These are phyloP conservation scores for Drosophila navojoa DNA, from an alignment of 1,140 invertebrate genomes.

Conservation along the genomic window DNA sequence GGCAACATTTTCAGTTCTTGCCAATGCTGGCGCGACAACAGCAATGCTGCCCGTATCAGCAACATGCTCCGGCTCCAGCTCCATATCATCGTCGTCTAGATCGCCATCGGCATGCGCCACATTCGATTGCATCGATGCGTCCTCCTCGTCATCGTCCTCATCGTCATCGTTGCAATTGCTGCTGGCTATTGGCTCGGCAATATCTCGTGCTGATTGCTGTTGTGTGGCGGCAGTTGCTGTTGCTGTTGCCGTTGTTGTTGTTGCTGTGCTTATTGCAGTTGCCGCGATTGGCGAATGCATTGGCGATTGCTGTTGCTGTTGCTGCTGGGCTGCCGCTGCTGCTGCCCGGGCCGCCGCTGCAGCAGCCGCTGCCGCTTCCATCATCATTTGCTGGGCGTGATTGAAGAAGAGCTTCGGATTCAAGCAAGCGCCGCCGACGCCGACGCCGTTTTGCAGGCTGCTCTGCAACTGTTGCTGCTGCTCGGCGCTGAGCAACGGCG, in stretches of 20 bases:
- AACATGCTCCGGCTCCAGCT: conserved; percentile 52
- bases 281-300: conserved; percentile 58
- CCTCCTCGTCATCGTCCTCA: conserved; percentile 63
- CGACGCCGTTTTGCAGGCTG: conserved; percentile 72
- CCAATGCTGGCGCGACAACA: conserved; percentile 16
- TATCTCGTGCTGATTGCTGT: conserved; percentile 4
- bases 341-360: conserved; percentile 71
- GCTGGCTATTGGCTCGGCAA: conserved; percentile 20
- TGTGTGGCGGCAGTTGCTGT: conserved; percentile 13
- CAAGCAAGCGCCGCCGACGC: conserved; percentile 70
- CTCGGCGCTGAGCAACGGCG: conserved; percentile 75
- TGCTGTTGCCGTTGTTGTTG: conserved; percentile 17
- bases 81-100: conserved; percentile 60
- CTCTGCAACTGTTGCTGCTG: conserved; percentile 74
- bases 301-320: conserved; percentile 70
- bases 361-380: conserved; percentile 78
- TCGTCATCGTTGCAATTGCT: conserved; percentile 41
- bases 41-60: conserved; percentile 37
- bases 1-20: conserved; percentile 65
- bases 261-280: conserved; percentile 39
- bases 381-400: conserved; percentile 83
- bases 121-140: conserved; percentile 72
- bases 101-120: conserved; percentile 51
- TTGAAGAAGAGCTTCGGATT: conserved; percentile 81
- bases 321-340: conserved; percentile 65